Conservation (phyloP, 2,113 vertebrate genomes). For the Dissostichus mawsoni region DNA sequence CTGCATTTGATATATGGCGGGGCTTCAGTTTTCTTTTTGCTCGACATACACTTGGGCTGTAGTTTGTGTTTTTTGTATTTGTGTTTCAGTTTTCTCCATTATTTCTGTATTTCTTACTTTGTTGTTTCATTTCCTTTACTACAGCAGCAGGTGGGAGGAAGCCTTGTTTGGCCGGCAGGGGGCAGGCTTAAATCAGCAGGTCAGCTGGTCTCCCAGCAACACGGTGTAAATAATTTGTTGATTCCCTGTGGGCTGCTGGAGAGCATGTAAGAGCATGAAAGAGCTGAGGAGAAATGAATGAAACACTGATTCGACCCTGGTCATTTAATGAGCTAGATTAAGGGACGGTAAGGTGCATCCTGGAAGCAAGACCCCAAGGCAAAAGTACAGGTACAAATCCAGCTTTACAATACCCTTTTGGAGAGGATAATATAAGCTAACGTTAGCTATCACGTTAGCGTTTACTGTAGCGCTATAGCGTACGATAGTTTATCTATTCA, state of each 20-base stretch:
- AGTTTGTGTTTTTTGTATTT: not conserved
- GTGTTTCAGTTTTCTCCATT: not conserved
- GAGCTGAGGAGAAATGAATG: conserved; percentile 50
- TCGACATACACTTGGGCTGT: not conserved
- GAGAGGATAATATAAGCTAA: conserved; percentile 28
- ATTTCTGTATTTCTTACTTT: not conserved
- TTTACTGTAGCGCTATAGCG: not conserved
- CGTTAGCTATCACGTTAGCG: conserved; percentile 36
- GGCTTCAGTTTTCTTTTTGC: not conserved
- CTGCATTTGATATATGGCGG: not conserved
- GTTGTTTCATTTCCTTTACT: not conserved
- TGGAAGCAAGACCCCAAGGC: not conserved
- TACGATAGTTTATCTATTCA: not conserved
- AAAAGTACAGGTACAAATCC: conserved; percentile 55
- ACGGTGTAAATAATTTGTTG: conserved; percentile 66
- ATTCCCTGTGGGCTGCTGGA: not conserved
- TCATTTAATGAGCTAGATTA: not conserved
- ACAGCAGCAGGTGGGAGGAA: not conserved
- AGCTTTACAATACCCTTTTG: not conserved
- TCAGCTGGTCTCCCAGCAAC: conserved; percentile 78
- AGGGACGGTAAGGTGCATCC: not conserved
- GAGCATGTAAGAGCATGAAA: conserved; percentile 2
- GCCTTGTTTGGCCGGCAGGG: conserved; percentile 30
- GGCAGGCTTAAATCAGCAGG: conserved; percentile 23
- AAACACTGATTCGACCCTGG: conserved; percentile 13